phyloP scores from a whole-genome alignment of 2,113 vertebrate genomes.

The Etheostoma cragini region DNA sequence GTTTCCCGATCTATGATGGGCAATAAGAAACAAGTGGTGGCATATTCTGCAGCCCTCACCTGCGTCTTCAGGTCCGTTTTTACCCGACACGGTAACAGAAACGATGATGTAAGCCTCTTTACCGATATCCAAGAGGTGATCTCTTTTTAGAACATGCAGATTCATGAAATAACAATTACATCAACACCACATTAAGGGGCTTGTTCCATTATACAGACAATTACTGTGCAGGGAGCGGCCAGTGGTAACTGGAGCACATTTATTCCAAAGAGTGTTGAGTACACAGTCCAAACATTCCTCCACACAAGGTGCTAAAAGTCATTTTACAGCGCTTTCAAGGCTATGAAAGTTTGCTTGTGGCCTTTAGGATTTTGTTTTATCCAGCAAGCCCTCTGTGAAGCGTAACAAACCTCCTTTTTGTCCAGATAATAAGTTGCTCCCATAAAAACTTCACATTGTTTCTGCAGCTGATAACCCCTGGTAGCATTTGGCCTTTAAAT shows the following conservation, averaged over 20 bases:
- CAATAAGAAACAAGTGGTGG: slow-evolving; percentile 11
- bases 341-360: slow-evolving; percentile 67
- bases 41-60: background rate
- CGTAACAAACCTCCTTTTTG: slow-evolving; percentile 64
- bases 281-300: slow-evolving; percentile 28
- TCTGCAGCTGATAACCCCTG: slow-evolving; percentile 75
- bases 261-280: slow-evolving; percentile 40
- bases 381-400: slow-evolving; percentile 47
- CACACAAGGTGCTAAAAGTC: slow-evolving; percentile 49
- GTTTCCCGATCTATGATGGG: background rate
- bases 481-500: slow-evolving; percentile 80
- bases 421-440: slow-evolving; percentile 72
- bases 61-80: slow-evolving; percentile 16
- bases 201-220: slow-evolving; percentile 43
- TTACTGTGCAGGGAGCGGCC: slow-evolving; percentile 23
- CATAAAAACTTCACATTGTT: slow-evolving; percentile 78
- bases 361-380: slow-evolving; percentile 70
- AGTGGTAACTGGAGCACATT: slow-evolving; percentile 49
- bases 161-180: background rate
- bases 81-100: background rate
- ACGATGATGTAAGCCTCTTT: slow-evolving; percentile 26
- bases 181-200: slow-evolving; percentile 19
- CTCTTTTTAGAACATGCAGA: slow-evolving; percentile 13
- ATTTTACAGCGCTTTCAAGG: slow-evolving; percentile 58
- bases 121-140: slow-evolving; percentile 12